Percentiles rank a stretch among this genome's conserved stretches.
Conservation (phyloP, 2,113 vertebrate species). For the Notothenia coriiceps region DNA sequence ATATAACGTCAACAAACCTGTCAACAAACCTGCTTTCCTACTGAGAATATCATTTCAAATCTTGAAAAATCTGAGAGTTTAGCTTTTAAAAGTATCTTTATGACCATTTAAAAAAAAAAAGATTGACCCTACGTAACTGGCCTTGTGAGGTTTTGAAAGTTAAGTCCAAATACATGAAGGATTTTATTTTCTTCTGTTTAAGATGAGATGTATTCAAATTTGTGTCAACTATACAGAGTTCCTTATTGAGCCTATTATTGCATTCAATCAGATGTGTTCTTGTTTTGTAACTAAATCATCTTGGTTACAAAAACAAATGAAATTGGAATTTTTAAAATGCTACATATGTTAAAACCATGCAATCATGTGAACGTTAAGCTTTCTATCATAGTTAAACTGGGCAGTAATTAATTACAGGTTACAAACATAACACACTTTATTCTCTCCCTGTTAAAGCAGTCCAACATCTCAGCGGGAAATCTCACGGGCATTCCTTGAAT, state of each 20-base stretch:
- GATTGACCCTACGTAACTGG: neutral
- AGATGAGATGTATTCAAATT: neutral
- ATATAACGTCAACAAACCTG: slow-evolving; percentile 48
- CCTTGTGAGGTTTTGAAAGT: neutral
- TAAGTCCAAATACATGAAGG: too few species aligned
- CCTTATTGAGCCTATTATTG: neutral
- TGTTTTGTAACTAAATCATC: neutral
- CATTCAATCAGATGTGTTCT: neutral
- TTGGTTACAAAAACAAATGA: neutral
- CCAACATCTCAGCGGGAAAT: too few species aligned
- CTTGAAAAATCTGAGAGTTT: neutral
- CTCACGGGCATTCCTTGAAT: too few species aligned
- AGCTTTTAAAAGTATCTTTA: neutral
- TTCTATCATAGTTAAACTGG: too few species aligned
- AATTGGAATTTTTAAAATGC: neutral
- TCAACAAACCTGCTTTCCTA: slow-evolving; percentile 45
- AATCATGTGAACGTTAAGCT: too few species aligned
- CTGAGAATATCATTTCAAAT: slow-evolving; percentile 20
- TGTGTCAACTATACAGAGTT: neutral
- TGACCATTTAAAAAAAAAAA: neutral
- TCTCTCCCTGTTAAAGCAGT: too few species aligned
- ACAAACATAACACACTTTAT: too few species aligned
- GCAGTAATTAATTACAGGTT: too few species aligned
- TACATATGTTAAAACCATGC: neutral
- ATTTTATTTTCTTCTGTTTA: too few species aligned